Conservation (phyloP, 64 coral and sea anemone species). For the Pocillopora verrucosa region DNA sequence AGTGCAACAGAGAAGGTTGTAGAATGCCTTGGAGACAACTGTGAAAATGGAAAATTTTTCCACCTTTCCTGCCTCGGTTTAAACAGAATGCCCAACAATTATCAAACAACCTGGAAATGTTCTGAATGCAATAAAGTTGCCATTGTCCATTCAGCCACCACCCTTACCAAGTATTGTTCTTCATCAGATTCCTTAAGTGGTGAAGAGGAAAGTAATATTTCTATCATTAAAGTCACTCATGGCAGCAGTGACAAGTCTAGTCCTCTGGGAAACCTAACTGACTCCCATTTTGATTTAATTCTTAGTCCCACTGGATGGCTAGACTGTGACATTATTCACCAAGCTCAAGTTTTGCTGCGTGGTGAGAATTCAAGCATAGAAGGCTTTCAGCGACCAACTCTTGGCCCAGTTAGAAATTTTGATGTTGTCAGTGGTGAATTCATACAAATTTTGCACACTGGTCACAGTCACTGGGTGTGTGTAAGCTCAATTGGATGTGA, state of each 20-base stretch:
- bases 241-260: background rate
- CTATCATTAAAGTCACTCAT: background rate
- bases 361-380: background rate
- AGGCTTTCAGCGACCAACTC: background rate
- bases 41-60: slow-evolving; percentile 42
- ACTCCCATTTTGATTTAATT: slow-evolving; percentile 24
- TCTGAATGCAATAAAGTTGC: background rate
- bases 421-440: slow-evolving; percentile 19
- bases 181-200: background rate
- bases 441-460: slow-evolving; percentile 41
- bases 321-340: slow-evolving; percentile 13
- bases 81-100: slow-evolving; percentile 54
- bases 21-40: background rate
- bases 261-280: background rate
- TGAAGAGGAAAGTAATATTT: background rate
- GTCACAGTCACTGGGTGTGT: slow-evolving; percentile 21
- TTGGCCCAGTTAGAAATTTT: slow-evolving; percentile 29
- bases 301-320: slow-evolving; percentile 26
- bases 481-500: background rate
- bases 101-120: slow-evolving; percentile 37
- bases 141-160: background rate
- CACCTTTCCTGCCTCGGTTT: slow-evolving; percentile 27
- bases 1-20: slow-evolving; percentile 22
- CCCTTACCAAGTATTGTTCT: background rate
- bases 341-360: background rate